phyloP scores from a whole-genome alignment of 1,140 invertebrate species.

The Ditylenchus dipsaci region DNA sequence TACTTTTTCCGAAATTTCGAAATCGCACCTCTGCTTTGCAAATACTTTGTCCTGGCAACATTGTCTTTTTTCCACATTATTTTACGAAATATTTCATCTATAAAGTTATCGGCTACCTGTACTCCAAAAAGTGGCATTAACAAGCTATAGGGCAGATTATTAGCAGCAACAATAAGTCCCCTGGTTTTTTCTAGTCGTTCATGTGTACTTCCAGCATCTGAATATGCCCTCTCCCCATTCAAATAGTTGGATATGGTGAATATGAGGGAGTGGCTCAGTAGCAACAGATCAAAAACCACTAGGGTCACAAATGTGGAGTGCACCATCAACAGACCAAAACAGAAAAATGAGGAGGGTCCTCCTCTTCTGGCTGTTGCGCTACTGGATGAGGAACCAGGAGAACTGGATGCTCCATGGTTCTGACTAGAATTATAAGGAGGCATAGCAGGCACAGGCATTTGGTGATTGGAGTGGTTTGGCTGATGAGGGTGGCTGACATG shows the following conservation, averaged over 20 bases:
- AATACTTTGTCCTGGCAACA: too few relatives aligned
- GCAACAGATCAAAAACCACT: slow-evolving; percentile 18
- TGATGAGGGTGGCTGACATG: background rate
- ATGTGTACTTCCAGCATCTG: background rate
- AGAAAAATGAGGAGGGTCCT: background rate
- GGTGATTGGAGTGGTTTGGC: background rate
- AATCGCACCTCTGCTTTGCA: too few relatives aligned
- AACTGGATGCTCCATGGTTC: background rate
- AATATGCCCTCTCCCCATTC: background rate
- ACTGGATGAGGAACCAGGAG: background rate
- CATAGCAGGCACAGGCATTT: background rate
- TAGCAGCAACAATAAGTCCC: background rate
- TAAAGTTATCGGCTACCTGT: slow-evolving; percentile 9
- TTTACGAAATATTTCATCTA: too few relatives aligned
- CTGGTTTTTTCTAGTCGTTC: background rate
- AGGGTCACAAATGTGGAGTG: slow-evolving; percentile 23
- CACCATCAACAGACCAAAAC: slow-evolving; percentile 24
- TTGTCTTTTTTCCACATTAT: too few relatives aligned
- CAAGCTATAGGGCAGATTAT: slow-evolving; percentile 1
- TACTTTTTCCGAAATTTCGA: too few relatives aligned
- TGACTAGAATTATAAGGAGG: background rate
- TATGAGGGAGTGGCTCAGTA: slow-evolving; percentile 12
- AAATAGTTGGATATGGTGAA: slow-evolving; percentile 24
- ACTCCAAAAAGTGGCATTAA: slow-evolving; percentile 3
- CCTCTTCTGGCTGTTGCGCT: background rate